Conservation (phyloP, 2,888 invertebrate species). For the Apotomis betuletana region DNA sequence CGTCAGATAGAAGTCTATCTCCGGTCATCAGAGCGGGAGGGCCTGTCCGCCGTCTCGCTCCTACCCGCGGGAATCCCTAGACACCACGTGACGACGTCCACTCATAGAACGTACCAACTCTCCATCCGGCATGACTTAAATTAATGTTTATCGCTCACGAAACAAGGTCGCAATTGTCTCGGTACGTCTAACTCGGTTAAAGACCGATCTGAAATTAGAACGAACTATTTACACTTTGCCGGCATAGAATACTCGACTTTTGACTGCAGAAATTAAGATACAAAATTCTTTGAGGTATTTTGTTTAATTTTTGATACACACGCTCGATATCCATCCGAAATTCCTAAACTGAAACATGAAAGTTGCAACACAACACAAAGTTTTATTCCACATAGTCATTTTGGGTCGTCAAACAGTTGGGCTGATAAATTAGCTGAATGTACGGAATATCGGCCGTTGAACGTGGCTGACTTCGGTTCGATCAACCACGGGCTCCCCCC, state of each 20-base stretch:
- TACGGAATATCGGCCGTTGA: slow-evolving; percentile 70
- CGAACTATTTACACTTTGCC: slow-evolving; percentile 44
- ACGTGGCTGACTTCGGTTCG: slow-evolving; percentile 78
- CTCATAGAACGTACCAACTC: slow-evolving; percentile 66
- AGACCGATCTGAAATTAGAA: slow-evolving; percentile 29
- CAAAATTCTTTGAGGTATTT: slow-evolving; percentile 47
- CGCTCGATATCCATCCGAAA: slow-evolving; percentile 64
- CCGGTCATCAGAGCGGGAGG: slow-evolving; percentile 64
- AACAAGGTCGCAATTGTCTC: slow-evolving; percentile 56
- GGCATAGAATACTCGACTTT: slow-evolving; percentile 53
- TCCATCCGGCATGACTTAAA: slow-evolving; percentile 61
- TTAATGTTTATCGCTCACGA: slow-evolving; percentile 63
- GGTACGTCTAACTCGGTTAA: slow-evolving; percentile 38
- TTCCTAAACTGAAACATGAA: slow-evolving; percentile 45
- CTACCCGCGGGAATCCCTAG: slow-evolving; percentile 64
- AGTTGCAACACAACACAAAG: slow-evolving; percentile 43
- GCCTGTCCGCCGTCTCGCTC: slow-evolving; percentile 58
- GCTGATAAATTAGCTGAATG: slow-evolving; percentile 63
- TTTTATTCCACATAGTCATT: slow-evolving; percentile 31
- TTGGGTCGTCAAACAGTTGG: slow-evolving; percentile 49
- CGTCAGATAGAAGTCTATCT: slow-evolving; percentile 72
- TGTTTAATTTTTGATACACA: slow-evolving; percentile 46
- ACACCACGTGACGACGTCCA: slow-evolving; percentile 72
- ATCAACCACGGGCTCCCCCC: slow-evolving; percentile 66
- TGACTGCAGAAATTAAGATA: slow-evolving; percentile 48